Conservation (phyloP, 2,797 vertebrate species). For the Meda fulgida region DNA sequence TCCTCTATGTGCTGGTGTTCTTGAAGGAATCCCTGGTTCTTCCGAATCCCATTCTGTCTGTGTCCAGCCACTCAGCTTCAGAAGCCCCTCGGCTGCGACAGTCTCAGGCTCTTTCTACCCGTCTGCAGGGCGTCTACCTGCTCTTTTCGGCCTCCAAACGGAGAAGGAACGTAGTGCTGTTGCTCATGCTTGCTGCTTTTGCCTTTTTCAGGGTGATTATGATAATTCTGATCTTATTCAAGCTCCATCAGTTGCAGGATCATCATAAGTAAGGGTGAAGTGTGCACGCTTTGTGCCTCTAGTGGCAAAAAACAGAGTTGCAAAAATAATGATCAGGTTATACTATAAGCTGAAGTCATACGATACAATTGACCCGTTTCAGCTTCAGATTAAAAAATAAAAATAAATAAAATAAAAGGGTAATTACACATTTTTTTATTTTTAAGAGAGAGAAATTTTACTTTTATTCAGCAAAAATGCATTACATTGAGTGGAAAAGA, state of each 20-base stretch:
- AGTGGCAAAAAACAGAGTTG: not conserved
- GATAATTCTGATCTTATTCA: not conserved
- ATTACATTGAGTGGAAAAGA: not conserved
- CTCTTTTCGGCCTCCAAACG: conserved; percentile 76
- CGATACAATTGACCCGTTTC: not conserved
- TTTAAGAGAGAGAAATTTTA: not conserved
- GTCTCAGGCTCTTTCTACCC: conserved; percentile 66
- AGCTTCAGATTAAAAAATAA: not conserved
- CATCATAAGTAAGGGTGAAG: not conserved
- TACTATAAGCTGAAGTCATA: not conserved
- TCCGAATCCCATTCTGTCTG: conserved; percentile 38
- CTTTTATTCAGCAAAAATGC: not conserved
- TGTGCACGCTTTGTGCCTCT: not conserved
- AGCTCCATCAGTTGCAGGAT: not conserved
- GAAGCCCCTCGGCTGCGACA: conserved; percentile 29
- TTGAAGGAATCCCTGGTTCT: conserved; percentile 72
- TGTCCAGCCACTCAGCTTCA: conserved; percentile 20
- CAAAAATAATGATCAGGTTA: not conserved
- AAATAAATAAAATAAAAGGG: not conserved
- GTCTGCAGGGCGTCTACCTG: conserved; percentile 77
- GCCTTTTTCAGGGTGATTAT: conserved; percentile 72
- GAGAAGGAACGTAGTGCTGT: conserved; percentile 70
- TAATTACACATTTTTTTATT: not conserved
- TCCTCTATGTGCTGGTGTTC: conserved; percentile 78
- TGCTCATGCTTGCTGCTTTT: conserved; percentile 76